A percentile compares a stretch with the other conserved stretches of the same genome.
Conservation (phyloP, 2,888 invertebrate genomes). For the Drosophila anomalata region DNA sequence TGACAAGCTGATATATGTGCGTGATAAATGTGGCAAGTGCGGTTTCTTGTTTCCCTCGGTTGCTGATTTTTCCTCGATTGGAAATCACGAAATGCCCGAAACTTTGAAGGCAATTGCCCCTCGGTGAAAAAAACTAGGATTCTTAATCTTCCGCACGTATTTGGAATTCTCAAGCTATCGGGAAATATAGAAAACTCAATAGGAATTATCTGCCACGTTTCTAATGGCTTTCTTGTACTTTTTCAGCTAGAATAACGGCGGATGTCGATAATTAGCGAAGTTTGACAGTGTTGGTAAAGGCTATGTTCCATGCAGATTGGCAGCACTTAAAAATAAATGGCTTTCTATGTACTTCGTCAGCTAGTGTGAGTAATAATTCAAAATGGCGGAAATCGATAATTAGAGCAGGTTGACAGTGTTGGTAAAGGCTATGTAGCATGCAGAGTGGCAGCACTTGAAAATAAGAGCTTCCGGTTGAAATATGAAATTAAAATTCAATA, state of each 20-base stretch:
- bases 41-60: constrained; percentile 23
- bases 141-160: constrained; percentile 20
- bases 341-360: too few relatives aligned
- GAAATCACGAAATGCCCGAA: constrained; percentile 57
- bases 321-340: not conserved
- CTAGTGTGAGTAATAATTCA: too few relatives aligned
- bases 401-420: not conserved
- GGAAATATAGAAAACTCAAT: constrained; percentile 15
- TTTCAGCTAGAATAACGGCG: constrained; percentile 9
- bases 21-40: constrained; percentile 69
- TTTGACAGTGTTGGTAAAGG: not conserved
- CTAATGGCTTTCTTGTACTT: constrained; percentile 30
- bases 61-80: constrained; percentile 52
- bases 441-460: not conserved
- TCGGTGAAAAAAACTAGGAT: not conserved
- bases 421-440: not conserved
- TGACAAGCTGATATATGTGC: constrained; percentile 75
- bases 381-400: not conserved
- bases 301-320: not conserved
- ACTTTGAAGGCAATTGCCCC: constrained; percentile 47
- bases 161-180: constrained; percentile 26
- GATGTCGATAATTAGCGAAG: not conserved
- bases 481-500: too few relatives aligned
- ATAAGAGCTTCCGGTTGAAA: not conserved
- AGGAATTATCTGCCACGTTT: constrained; percentile 8